Conservation (phyloP, 2,113 vertebrate genomes). For the Silurus meridionalis region DNA sequence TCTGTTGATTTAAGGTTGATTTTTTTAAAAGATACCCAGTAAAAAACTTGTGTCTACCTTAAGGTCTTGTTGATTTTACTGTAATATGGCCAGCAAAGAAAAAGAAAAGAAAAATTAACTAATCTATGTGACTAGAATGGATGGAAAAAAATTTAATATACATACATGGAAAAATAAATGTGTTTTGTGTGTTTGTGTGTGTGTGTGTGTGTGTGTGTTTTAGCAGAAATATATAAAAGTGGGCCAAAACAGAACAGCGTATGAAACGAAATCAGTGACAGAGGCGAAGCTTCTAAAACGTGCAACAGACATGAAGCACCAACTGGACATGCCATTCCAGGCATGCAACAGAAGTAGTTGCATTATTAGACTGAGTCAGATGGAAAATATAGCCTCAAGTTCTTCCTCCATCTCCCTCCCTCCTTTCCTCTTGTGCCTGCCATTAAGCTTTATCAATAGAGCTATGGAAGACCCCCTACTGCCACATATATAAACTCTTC, state of each 20-base stretch:
- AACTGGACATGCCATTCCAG: slow-evolving; percentile 75
- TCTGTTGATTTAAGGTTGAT: not conserved
- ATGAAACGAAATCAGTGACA: slow-evolving; percentile 9
- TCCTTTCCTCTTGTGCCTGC: not conserved
- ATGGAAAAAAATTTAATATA: not conserved
- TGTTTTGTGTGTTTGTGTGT: not conserved
- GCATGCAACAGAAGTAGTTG: slow-evolving; percentile 60
- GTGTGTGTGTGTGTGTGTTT: too few relatives aligned
- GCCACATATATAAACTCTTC: slow-evolving; percentile 17
- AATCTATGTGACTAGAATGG: not conserved
- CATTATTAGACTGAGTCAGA: slow-evolving; percentile 54
- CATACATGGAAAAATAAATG: not conserved
- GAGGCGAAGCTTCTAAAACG: not conserved
- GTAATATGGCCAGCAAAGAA: not conserved
- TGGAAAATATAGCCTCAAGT: slow-evolving; percentile 55
- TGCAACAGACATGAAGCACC: slow-evolving; percentile 65
- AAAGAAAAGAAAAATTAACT: not conserved
- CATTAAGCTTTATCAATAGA: not conserved
- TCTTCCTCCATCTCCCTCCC: slow-evolving; percentile 21
- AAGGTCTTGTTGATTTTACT: not conserved
- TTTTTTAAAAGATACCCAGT: too few relatives aligned
- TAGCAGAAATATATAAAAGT: not conserved
- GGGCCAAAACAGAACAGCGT: not conserved
- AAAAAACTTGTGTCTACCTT: not conserved
- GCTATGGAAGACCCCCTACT: slow-evolving; percentile 5